These are phyloP conservation scores for Agonopterix arenella DNA, from an alignment of 2,888 invertebrate genomes.

Conservation along the genomic window DNA sequence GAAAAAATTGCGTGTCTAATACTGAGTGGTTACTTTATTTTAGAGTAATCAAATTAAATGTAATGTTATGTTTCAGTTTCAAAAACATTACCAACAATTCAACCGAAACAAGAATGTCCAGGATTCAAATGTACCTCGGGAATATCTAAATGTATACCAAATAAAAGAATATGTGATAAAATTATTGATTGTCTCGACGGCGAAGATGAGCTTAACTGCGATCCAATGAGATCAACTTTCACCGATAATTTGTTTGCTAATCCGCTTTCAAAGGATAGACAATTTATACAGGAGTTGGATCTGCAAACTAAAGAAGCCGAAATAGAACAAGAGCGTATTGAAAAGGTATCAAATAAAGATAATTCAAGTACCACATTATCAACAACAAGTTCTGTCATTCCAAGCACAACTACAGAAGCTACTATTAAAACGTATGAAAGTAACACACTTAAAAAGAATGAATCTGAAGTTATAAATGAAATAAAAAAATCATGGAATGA, in stretches of 20 bases:
- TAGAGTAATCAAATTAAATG: too few species aligned
- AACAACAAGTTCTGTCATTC: too few species aligned
- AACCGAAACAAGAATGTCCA: slow-evolving; percentile 81
- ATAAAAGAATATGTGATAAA: slow-evolving; percentile 81
- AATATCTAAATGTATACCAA: slow-evolving; percentile 81
- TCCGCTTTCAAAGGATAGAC: not conserved
- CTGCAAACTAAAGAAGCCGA: not conserved
- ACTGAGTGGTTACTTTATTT: too few species aligned
- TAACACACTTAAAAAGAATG: not conserved
- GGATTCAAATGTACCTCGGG: slow-evolving; percentile 83
- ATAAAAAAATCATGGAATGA: not conserved
- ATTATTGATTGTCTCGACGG: slow-evolving; percentile 86
- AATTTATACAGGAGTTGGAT: not conserved
- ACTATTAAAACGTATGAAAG: too few species aligned
- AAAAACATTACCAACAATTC: slow-evolving; percentile 54
- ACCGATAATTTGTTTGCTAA: slow-evolving; percentile 10
- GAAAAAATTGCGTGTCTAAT: too few species aligned
- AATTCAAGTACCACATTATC: too few species aligned
- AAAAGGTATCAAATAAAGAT: not conserved
- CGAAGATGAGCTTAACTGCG: slow-evolving; percentile 88
- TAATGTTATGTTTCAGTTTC: slow-evolving; percentile 48
- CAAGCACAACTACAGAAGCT: too few species aligned
- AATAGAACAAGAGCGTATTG: not conserved
- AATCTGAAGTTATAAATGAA: not conserved
- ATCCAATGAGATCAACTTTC: slow-evolving; percentile 22